These are phyloP conservation scores for Chromis chromis DNA, from an alignment of 2,797 vertebrate genomes.

Conservation along the genomic window DNA sequence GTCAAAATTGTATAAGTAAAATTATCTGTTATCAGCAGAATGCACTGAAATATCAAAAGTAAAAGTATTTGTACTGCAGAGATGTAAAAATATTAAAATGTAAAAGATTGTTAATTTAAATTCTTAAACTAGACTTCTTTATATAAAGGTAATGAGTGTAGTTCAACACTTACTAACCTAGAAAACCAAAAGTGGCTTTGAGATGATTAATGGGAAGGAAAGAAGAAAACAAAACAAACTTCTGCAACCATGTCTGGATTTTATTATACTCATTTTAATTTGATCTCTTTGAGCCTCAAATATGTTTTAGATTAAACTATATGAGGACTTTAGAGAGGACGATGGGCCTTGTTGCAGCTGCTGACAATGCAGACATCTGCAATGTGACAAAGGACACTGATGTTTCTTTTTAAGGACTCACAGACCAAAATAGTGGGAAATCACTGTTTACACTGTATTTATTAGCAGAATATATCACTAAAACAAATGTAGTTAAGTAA, in stretches of 20 bases:
- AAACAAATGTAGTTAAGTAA: too few relatives aligned
- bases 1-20: not conserved
- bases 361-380: too few relatives aligned
- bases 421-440: not conserved
- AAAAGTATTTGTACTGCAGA: not conserved
- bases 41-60: too few relatives aligned
- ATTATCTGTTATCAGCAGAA: not conserved
- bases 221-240: too few relatives aligned
- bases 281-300: not conserved
- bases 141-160: not conserved
- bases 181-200: not conserved
- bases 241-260: too few relatives aligned
- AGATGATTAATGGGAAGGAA: not conserved
- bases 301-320: slow-evolving; percentile 13
- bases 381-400: too few relatives aligned
- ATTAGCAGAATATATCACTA: too few relatives aligned
- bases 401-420: not conserved
- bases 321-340: not conserved
- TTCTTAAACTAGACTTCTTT: too few relatives aligned
- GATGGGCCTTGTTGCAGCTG: not conserved
- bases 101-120: too few relatives aligned
- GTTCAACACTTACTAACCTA: not conserved
- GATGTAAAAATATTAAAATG: too few relatives aligned
- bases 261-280: not conserved
- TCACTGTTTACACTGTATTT: too few relatives aligned